A percentile compares a stretch with the other conserved stretches of the same genome.
Evolutionary conservation across 2,797 vertebrate species (phyloP).

Genomic region (Melanotaenia trifasciata): DNA sequence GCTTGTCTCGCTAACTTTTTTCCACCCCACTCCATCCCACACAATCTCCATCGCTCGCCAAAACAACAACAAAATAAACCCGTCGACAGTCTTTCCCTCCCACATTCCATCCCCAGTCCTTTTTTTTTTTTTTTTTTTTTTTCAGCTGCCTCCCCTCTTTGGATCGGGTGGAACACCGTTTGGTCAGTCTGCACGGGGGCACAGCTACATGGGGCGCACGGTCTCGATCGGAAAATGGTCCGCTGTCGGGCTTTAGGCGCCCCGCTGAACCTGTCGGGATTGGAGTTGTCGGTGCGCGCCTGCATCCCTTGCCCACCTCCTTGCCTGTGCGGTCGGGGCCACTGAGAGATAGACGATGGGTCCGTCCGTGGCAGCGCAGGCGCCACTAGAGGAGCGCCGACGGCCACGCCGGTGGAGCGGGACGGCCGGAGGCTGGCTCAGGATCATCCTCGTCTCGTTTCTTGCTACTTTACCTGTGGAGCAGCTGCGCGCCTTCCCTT

Average conservation of each 20-base stretch:
- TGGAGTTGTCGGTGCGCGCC: constrained; percentile 74
- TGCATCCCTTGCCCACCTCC: constrained; percentile 64
- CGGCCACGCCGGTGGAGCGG: constrained; percentile 83
- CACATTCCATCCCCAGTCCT: background rate
- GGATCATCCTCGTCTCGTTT: constrained; percentile 88
- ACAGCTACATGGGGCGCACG: constrained; percentile 82
- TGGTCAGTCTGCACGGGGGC: constrained; percentile 52
- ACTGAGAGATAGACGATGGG: constrained; percentile 77
- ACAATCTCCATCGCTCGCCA: constrained; percentile 56
- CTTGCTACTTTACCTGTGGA: constrained; percentile 91
- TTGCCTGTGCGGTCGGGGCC: constrained; percentile 69
- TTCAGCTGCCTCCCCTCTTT: constrained; percentile 56
- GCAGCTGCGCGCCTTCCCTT: constrained; percentile 95
- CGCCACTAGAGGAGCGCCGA: constrained; percentile 73
- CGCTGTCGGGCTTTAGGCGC: constrained; percentile 69
- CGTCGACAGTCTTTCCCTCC: constrained; percentile 11
- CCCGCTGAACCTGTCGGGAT: constrained; percentile 73
- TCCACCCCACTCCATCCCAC: constrained; percentile 67
- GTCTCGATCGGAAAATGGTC: constrained; percentile 83
- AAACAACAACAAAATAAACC: background rate
- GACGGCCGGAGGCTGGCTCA: constrained; percentile 89
- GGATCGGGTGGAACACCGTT: constrained; percentile 75
- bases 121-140: constrained; percentile 20
- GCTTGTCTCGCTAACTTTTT: constrained; percentile 72
- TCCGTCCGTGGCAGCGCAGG: constrained; percentile 68